Percentiles rank a stretch among this genome's conserved stretches.
These are phyloP conservation scores for Serripes groenlandicus DNA, from an alignment of 2,888 invertebrate genomes.

Conservation along the genomic window DNA sequence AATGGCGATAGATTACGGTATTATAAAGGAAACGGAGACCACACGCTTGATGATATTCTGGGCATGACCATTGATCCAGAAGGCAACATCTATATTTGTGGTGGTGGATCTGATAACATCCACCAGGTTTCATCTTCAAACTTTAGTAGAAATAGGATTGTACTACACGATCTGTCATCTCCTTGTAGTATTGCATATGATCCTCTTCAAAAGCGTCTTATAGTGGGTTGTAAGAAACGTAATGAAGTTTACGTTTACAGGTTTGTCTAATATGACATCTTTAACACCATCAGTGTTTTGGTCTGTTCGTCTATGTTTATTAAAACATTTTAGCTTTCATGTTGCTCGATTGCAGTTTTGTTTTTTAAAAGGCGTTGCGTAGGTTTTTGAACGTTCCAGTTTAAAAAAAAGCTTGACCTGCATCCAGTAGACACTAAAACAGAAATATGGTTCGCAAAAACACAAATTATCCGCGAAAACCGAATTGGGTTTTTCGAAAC, in stretches of 20 bases:
- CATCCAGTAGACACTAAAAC: too few species aligned
- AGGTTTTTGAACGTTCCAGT: too few species aligned
- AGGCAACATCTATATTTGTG: conserved; percentile 4
- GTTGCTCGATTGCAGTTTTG: too few species aligned
- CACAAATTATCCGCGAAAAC: too few species aligned
- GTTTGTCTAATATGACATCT: neutral
- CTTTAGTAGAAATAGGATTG: neutral
- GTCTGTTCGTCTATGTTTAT: too few species aligned
- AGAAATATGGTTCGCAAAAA: too few species aligned
- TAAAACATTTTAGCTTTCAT: too few species aligned
- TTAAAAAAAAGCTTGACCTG: too few species aligned
- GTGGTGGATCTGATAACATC: neutral
- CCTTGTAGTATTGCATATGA: neutral
- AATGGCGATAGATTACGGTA: neutral
- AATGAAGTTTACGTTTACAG: neutral
- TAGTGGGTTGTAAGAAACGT: neutral
- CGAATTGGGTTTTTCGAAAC: too few species aligned
- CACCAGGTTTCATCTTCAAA: neutral
- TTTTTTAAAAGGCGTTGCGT: too few species aligned
- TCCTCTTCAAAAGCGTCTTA: neutral
- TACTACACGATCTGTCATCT: neutral
- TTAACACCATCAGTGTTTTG: too few species aligned
- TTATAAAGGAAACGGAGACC: neutral
- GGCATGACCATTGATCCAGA: neutral
- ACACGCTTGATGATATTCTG: neutral